Base-by-base conservation (phyloP, 2,888 invertebrate genomes). In the Agrotis puta region DNA sequence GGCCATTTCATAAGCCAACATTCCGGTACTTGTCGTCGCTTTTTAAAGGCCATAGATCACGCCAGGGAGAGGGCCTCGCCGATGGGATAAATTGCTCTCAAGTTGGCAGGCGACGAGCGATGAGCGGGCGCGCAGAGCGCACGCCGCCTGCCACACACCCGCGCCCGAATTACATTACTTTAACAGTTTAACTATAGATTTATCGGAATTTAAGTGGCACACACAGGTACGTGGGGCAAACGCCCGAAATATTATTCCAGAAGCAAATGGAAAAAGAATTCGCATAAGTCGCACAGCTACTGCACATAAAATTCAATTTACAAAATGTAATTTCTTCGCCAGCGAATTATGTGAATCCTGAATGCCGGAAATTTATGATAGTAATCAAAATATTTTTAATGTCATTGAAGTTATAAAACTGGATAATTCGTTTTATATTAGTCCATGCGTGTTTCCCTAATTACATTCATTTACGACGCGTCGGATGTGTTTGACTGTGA, bases 341-440 rank as follows among this genome's bases (percentile, higher is more conserved):
- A 92, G 94, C 94, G 92, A 92, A 87, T 90, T 92, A 94, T 92
- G 93, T 95, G 94, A 95, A 95, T 94, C 94, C 94, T 94, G 94
- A 95, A 95, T 94, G 94, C 94, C 93, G 91, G 89, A 90, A 90
- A 90, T 88, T 89, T 87, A 89, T 81, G 87, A 85, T 74, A 74
- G 87, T 85, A 89, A 88, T 88, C 81, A 88, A 88, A 88, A 87
- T 88, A 88, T 88, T 89, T 90, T 91, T 90, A 87, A 91, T 91
- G 87, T 91, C 88, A 91, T 88, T 91, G 82, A 72, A 78, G 90
- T 88, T 90, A 90, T 91, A 90, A 91, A 92, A 89, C 83, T 79
- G 83, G 77, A 86, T 88, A 88, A 89, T 86, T 89, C 86, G 85
- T 90, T 90, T 91, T 88, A 85, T 86, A 88, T 88, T 87, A 86